Base-by-base conservation (phyloP, 2,113 vertebrate genomes). In the Callopanchax toddi region DNA sequence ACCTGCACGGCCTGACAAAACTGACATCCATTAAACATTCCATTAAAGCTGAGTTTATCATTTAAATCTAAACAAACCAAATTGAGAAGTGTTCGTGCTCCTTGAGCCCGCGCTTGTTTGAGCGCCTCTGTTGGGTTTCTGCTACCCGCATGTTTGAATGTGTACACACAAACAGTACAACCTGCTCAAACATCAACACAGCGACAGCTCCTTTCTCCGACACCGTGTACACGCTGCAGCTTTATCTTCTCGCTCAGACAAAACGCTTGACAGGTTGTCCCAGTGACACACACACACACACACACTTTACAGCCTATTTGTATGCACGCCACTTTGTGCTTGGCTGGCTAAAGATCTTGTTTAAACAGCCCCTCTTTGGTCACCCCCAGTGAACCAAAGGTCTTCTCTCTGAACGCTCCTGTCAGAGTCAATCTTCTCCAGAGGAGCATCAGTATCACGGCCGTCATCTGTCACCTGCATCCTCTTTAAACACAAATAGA, bases 281-380 rank as follows among this genome's bases (percentile, higher is more conserved):
- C 2, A 43, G 77, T 55, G 59, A 72, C 13, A 60, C 52, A 74
- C 26, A 73, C 53, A 73, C 58, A 77, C 61, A 67, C 66, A 68
- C 49, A 60, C n/a, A 40, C 43, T 78, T 74, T 70, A 78, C 50
- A 64, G 61, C 66, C 40, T 85, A 72, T 86, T 84, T 89, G 77
- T 80, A 73, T 72, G 71, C 36, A 39, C 59, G 56, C 62, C 73
- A 81, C 75, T 89, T 84, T 86, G 80, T 85, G 74, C 70, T 79
- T 73, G 48, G 10, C 60, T 87, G n/a, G 73, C 72, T 79, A 85
- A 87, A 88, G 60, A 60, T 78, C 65, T 84, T 89, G 84, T 89
- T 91, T 91, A 71, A 69, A 70, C 76, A 74, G 36, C 76, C 74
- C 74, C 67, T 86, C 76, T 77, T 76, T 48, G 67, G 77, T 88